phyloP scores from a whole-genome alignment of 2,888 invertebrate genomes.

The Nomada fucata region DNA sequence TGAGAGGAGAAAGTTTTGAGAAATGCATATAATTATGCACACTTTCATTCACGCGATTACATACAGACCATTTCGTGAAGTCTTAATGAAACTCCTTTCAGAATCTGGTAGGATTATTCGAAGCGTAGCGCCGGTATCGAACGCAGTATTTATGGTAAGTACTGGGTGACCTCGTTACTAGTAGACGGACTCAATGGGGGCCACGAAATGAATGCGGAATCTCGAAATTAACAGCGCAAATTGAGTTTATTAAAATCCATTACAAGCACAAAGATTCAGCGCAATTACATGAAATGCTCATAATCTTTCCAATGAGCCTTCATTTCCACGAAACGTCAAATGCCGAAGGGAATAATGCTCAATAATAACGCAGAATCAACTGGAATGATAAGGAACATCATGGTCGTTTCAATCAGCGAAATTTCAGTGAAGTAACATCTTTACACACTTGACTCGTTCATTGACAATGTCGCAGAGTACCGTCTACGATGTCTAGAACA shows the following conservation, averaged over 20 bases:
- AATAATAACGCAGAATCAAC: background rate
- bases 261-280: background rate
- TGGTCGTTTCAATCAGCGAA: background rate
- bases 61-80: background rate
- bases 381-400: background rate
- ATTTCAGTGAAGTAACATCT: background rate
- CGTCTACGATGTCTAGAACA: conserved; percentile 17
- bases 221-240: conserved; percentile 23
- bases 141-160: conserved; percentile 34
- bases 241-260: conserved; percentile 9
- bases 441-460: background rate
- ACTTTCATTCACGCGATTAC: too few relatives aligned
- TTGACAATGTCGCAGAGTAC: conserved; percentile 8
- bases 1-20: too few relatives aligned
- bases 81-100: background rate
- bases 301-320: background rate
- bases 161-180: conserved; percentile 29
- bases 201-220: conserved; percentile 22
- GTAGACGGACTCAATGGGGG: conserved; percentile 18
- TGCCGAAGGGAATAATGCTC: background rate
- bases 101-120: background rate
- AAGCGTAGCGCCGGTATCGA: background rate
- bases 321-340: background rate
- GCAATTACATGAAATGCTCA: conserved; percentile 1
- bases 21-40: too few relatives aligned